These are phyloP conservation scores for Puntigrus tetrazona DNA, from an alignment of 2,113 vertebrate genomes.

Conservation along the genomic window DNA sequence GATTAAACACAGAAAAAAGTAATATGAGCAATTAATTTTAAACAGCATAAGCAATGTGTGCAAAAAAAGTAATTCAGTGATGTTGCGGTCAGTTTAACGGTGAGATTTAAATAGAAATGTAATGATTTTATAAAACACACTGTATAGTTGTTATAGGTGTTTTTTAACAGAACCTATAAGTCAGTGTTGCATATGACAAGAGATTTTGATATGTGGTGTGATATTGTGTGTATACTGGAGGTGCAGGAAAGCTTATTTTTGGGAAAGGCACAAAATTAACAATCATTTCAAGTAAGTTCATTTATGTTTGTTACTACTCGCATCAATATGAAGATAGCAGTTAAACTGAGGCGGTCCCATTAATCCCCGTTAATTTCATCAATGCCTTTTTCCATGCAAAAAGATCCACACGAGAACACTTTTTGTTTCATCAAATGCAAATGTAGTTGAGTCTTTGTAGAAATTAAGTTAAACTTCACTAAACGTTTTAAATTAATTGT, in stretches of 20 bases:
- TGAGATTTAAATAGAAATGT: not conserved
- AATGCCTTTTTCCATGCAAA: not conserved
- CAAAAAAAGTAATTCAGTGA: not conserved
- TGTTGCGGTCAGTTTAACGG: not conserved
- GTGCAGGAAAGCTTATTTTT: conserved; percentile 32
- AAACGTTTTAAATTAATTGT: not conserved
- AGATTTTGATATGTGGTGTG: conserved; percentile 10
- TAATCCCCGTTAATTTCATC: too few species aligned
- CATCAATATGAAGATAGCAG: not conserved
- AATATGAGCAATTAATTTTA: not conserved
- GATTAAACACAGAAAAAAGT: not conserved
- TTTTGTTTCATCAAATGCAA: not conserved
- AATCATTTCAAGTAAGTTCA: conserved; percentile 31
- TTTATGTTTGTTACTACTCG: not conserved
- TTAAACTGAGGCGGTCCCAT: too few species aligned
- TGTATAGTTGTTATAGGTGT: not conserved
- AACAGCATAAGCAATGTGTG: not conserved
- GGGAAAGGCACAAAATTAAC: conserved; percentile 30
- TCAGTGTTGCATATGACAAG: not conserved
- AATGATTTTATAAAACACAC: not conserved
- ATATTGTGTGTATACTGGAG: conserved; percentile 53
- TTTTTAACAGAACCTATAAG: not conserved
- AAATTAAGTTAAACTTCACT: not conserved
- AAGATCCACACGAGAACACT: not conserved
- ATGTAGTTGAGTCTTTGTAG: not conserved